phyloP scores from a whole-genome alignment of 2,888 invertebrate genomes.

The Empis livida region DNA sequence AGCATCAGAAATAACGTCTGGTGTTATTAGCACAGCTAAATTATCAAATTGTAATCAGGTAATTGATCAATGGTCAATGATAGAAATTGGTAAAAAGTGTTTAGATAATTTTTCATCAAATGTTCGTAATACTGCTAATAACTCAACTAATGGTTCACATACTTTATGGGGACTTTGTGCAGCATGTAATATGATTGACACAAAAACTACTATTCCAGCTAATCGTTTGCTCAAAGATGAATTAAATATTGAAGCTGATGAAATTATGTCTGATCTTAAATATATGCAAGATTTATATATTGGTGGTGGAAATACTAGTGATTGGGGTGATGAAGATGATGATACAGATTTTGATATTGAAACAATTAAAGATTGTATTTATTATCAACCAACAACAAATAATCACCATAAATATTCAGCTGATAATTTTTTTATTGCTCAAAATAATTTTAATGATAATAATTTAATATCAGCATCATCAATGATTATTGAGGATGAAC shows the following conservation, averaged over 20 bases:
- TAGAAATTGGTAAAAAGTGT: constrained; percentile 22
- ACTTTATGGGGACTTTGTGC: constrained; percentile 29
- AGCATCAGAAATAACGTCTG: not conserved
- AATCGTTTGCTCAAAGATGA: constrained; percentile 25
- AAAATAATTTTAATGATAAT: constrained; percentile 1
- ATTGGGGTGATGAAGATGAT: constrained; percentile 12
- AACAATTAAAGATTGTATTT: constrained; percentile 14
- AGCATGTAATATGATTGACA: constrained; percentile 19
- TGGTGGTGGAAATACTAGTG: constrained; percentile 14
- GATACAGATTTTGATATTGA: constrained; percentile 16
- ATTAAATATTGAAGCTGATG: constrained; percentile 24
- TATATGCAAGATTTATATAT: constrained; percentile 29
- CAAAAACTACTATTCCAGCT: constrained; percentile 19
- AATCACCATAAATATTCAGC: constrained; percentile 4
- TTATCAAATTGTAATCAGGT: not conserved
- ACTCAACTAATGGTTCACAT: constrained; percentile 9
- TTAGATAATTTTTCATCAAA: constrained; percentile 8
- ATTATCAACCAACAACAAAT: constrained; percentile 9
- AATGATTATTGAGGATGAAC: constrained; percentile 8
- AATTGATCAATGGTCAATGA: constrained; percentile 21
- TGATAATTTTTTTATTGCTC: not conserved
- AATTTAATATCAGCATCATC: not conserved
- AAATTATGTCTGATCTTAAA: constrained; percentile 28
- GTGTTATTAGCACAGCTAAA: too few species aligned
- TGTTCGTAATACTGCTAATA: not conserved